Percentiles rank a stretch among this genome's conserved stretches.
Conservation (phyloP, 2,113 vertebrate species). For the Thalassoma bifasciatum region DNA sequence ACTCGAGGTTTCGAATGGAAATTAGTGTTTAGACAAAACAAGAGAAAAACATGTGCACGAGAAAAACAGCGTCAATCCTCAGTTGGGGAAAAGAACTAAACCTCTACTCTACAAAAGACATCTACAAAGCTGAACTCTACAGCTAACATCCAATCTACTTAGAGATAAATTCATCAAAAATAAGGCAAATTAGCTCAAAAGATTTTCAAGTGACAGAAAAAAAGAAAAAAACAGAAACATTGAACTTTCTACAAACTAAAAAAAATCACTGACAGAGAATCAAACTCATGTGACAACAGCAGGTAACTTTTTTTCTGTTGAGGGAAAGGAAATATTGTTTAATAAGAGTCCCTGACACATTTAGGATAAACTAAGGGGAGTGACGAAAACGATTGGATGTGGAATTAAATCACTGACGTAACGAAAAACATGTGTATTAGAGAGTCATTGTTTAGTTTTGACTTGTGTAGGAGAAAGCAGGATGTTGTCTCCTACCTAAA, state of each 20-base stretch:
- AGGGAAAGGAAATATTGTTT: too few species aligned
- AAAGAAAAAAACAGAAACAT: conserved; percentile 55
- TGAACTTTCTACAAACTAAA: conserved; percentile 67
- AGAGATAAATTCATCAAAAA: conserved; percentile 72
- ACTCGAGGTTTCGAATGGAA: conserved; percentile 59
- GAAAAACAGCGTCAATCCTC: conserved; percentile 65
- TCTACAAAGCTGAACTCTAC: conserved; percentile 45
- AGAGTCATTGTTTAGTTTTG: too few species aligned
- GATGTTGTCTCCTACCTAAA: too few species aligned
- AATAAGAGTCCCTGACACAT: too few species aligned
- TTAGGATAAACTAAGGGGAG: too few species aligned
- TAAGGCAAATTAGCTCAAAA: conserved; percentile 73
- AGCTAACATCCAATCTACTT: conserved; percentile 68
- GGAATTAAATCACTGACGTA: too few species aligned
- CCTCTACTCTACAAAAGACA: conserved; percentile 42
- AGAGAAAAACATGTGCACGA: conserved; percentile 62
- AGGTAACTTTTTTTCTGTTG: too few species aligned
- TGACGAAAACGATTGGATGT: too few species aligned
- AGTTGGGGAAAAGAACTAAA: conserved; percentile 38
- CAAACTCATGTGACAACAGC: conserved; percentile 79
- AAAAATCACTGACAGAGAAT: conserved; percentile 67
- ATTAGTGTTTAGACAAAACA: conserved; percentile 49
- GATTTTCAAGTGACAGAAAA: conserved; percentile 77
- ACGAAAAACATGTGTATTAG: too few species aligned
- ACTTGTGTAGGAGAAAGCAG: too few species aligned